phyloP scores from a whole-genome alignment of 92 coral and sea anemone species.

The Umimayanthus chanpuru region DNA sequence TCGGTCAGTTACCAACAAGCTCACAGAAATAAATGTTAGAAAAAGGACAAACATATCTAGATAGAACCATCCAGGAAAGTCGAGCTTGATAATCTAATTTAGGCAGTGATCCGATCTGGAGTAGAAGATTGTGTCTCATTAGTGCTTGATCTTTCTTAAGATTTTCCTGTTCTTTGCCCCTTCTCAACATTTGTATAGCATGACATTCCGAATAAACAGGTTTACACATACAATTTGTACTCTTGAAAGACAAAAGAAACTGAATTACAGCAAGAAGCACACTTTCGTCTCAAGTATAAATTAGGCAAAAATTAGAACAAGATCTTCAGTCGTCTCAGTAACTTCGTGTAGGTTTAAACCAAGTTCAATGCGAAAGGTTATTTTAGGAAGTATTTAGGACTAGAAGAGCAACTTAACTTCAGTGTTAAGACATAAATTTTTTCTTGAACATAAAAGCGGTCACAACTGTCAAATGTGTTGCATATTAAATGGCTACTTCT shows the following conservation, averaged over 20 bases:
- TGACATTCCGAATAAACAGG: slow-evolving; percentile 36
- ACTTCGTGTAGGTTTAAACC: not conserved
- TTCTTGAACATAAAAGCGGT: slow-evolving; percentile 23
- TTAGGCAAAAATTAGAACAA: not conserved
- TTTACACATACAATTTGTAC: slow-evolving; percentile 35
- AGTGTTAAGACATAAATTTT: not conserved
- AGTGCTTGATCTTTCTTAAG: slow-evolving; percentile 7
- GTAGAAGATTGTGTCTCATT: not conserved
- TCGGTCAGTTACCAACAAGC: not conserved
- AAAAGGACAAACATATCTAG: not conserved
- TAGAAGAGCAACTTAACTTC: not conserved
- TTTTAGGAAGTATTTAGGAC: not conserved
- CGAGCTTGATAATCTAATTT: not conserved
- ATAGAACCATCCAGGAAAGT: slow-evolving; percentile 3
- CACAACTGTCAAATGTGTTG: slow-evolving; percentile 20
- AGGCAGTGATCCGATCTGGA: slow-evolving; percentile 25
- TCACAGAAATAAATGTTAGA: slow-evolving; percentile 14
- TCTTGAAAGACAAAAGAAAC: slow-evolving; percentile 42
- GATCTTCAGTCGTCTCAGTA: not conserved
- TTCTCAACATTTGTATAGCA: slow-evolving; percentile 1
- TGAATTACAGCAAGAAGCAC: slow-evolving; percentile 17
- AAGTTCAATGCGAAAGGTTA: not conserved
- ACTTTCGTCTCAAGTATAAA: not conserved
- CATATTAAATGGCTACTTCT: slow-evolving; percentile 29
- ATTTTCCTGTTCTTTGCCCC: slow-evolving; percentile 18